A percentile compares a stretch with the other conserved stretches of the same genome.
Conservation (phyloP, 2,888 invertebrate genomes). For the Mellilla xanthometata region DNA sequence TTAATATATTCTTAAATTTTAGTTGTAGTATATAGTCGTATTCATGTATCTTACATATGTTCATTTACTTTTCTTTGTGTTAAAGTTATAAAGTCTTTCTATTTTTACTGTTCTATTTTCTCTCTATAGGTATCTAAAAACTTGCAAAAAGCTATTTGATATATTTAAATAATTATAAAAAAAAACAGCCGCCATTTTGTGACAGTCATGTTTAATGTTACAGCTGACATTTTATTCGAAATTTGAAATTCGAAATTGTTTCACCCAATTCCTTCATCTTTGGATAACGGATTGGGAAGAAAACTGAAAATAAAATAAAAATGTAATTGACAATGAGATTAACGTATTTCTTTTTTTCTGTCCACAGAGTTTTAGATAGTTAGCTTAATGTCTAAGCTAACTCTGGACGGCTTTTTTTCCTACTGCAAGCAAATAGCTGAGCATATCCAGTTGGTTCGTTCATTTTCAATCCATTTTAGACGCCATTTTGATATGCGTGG, state of each 20-base stretch:
- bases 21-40: slow-evolving; percentile 10
- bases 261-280: background rate
- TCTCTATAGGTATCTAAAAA: too few species aligned
- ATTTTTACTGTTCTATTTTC: too few species aligned
- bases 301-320: too few species aligned
- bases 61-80: background rate
- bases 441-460: slow-evolving; percentile 81
- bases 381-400: slow-evolving; percentile 75
- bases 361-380: slow-evolving; percentile 70
- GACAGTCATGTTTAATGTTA: too few species aligned
- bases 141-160: too few species aligned
- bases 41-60: slow-evolving; percentile 14
- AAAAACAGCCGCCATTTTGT: too few species aligned
- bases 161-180: too few species aligned
- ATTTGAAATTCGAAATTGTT: background rate
- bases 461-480: slow-evolving; percentile 41
- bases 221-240: too few species aligned
- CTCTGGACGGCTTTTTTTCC: slow-evolving; percentile 80
- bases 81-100: too few species aligned
- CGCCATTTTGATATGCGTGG: slow-evolving; percentile 56
- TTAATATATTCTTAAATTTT: slow-evolving; percentile 16
- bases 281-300: slow-evolving; percentile 7
- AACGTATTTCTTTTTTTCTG: slow-evolving; percentile 60
- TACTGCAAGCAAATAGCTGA: slow-evolving; percentile 83
- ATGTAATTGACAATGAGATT: slow-evolving; percentile 44